phyloP scores from a whole-genome alignment of 1,140 invertebrate genomes.

The Caenorhabditis tropicalis region DNA sequence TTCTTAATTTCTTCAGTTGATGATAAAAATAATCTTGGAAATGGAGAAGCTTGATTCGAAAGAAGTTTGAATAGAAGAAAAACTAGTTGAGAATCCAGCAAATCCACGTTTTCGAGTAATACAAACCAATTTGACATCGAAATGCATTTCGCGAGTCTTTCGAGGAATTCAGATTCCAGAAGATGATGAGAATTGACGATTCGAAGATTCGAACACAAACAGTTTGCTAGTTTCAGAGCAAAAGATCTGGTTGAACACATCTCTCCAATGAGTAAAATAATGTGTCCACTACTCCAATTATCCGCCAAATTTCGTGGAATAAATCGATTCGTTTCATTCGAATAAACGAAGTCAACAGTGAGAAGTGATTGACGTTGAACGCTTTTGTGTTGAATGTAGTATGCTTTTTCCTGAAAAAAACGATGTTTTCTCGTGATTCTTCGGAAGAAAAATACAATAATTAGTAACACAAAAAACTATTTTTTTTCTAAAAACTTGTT shows the following conservation, averaged over 20 bases:
- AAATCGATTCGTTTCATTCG: background rate
- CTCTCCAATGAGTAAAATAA: conserved; percentile 27
- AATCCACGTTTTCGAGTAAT: conserved; percentile 3
- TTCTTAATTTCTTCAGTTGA: conserved; percentile 18
- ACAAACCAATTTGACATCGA: conserved; percentile 24
- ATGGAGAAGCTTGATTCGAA: background rate
- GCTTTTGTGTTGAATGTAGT: conserved; percentile 44
- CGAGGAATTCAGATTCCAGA: background rate
- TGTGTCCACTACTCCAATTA: conserved; percentile 20
- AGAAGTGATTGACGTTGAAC: conserved; percentile 8
- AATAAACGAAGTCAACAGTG: conserved; percentile 43
- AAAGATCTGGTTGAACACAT: background rate
- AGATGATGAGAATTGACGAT: background rate
- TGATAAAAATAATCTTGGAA: background rate
- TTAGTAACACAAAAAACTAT: too few relatives aligned
- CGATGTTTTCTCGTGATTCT: background rate
- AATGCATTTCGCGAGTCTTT: background rate
- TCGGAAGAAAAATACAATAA: too few relatives aligned
- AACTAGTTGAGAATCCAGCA: background rate
- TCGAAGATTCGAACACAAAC: conserved; percentile 14
- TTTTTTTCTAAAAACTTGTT: background rate
- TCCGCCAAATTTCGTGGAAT: background rate
- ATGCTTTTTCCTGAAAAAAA: conserved; percentile 36
- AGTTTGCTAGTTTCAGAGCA: background rate
- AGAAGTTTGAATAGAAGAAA: conserved; percentile 1